A percentile compares a stretch with the other conserved stretches of the same genome.
These are phyloP conservation scores for Nylanderia fulva DNA, from an alignment of 1,140 invertebrate species.

Conservation along the genomic window DNA sequence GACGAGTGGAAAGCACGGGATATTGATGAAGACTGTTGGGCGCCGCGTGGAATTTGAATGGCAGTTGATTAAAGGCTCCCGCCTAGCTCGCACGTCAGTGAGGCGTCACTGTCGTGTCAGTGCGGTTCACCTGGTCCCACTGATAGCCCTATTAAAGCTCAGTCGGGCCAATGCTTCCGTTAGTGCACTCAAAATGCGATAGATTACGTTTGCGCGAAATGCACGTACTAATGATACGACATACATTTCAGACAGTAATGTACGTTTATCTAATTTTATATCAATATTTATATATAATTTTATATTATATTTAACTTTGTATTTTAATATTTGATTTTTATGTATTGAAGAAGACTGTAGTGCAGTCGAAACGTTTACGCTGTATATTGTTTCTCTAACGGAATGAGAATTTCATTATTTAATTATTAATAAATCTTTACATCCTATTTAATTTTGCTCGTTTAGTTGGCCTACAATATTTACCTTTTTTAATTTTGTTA, in stretches of 20 bases:
- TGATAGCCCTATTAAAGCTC: constrained; percentile 57
- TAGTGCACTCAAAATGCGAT: constrained; percentile 33
- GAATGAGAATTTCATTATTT: no score
- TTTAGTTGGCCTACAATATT: no score
- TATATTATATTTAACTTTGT: no score
- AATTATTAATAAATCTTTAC: no score
- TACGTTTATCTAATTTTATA: not conserved
- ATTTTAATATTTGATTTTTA: no score
- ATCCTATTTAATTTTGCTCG: no score
- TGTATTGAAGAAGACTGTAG: no score
- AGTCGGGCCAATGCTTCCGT: constrained; percentile 27
- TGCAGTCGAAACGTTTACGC: no score
- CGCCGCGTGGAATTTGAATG: constrained; percentile 58
- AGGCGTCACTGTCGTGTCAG: constrained; percentile 50
- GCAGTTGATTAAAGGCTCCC: constrained; percentile 57
- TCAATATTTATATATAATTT: not conserved
- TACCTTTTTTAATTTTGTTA: no score
- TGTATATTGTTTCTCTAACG: no score
- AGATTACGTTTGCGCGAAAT: not conserved
- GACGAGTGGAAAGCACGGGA: constrained; percentile 52
- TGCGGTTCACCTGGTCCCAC: constrained; percentile 46
- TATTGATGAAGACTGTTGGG: constrained; percentile 59
- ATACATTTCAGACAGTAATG: not conserved
- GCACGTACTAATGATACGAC: not conserved
- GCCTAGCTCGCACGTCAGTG: constrained; percentile 50